phyloP scores from a whole-genome alignment of 2,113 vertebrate species.

The Trogon surrucura region DNA sequence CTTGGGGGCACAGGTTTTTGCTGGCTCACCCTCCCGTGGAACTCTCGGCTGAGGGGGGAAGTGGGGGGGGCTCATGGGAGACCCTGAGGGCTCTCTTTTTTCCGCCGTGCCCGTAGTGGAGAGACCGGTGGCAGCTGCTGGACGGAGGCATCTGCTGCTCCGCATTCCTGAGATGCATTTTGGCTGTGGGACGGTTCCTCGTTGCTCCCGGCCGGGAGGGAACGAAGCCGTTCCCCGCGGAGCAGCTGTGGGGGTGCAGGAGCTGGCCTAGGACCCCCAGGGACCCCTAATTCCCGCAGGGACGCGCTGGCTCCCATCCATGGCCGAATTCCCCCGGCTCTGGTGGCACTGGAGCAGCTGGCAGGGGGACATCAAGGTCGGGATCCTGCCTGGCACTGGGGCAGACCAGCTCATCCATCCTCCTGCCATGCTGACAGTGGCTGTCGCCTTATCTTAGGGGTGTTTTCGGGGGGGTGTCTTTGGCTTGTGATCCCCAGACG shows the following conservation, averaged over 20 bases:
- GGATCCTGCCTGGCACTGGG: background rate
- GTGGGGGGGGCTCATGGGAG: background rate
- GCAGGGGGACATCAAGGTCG: fast-evolving
- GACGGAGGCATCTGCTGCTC: background rate
- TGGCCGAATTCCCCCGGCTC: background rate
- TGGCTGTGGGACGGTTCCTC: background rate
- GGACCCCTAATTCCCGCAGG: background rate
- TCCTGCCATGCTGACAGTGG: fast-evolving
- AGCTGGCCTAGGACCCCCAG: background rate
- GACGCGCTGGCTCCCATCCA: background rate
- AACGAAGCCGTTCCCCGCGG: background rate
- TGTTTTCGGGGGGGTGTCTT: background rate
- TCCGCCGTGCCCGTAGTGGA: background rate
- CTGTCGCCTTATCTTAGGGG: background rate
- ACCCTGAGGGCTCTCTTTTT: background rate
- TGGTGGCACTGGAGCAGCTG: background rate
- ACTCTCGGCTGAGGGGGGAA: fast-evolving
- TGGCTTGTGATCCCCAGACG: no score
- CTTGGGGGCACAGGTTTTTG: background rate
- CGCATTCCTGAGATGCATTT: slow-evolving; percentile 27
- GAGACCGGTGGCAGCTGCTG: background rate
- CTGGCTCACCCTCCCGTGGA: background rate
- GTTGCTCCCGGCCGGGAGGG: background rate
- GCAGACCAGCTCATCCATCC: fast-evolving
- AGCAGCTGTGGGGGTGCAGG: background rate